Base-by-base conservation (phyloP, 2,797 vertebrate species). In the Poliocrania exsul region DNA sequence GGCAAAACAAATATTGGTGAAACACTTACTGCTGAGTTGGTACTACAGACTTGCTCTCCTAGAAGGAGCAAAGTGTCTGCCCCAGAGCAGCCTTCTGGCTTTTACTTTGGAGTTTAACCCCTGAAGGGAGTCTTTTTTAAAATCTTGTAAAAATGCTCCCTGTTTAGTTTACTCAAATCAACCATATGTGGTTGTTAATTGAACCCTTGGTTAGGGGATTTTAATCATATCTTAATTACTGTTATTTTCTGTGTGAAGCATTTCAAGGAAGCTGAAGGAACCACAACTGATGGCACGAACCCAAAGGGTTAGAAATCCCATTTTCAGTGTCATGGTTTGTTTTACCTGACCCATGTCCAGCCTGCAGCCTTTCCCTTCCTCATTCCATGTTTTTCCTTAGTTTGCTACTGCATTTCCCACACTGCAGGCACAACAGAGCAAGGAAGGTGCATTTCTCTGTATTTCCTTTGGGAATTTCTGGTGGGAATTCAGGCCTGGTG, bases 1-100 rank as follows among this genome's bases (percentile, higher is more conserved):
- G 92, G 85, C 81, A 95, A 81, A 79, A 83, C 73, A 94, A 95
- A 95, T 82, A 95, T 10, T 90, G 80, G 61, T 67, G 81, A 71
- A 95, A 75, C 38, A 42, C 49, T 38, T 67, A 71, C 5, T 96
- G 94, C 91, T 67, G 93, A 73, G 47, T 61, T 73, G 69, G 87
- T 86, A 10, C 60, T 86, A 53, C 19, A 38, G 61, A 37, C 87
- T 35, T 82, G 56, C 66, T 74, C 29, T 88, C 88, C 60, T 61
- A 47, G 75, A 85, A 89, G 77, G 66, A 80, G 81, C 66, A 81
- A n/a, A 85, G 66, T 58, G 66, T 92, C 86, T 94, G 78, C 66
- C 81, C 50, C 40, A 70, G 66, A 67, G 50, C 71, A 92, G 61
- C 72, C 60, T 72, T 80, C 73, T 64, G 93, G 77, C 61, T 79